Evolutionary conservation across 1,140 invertebrate genomes (phyloP).

Genomic region (Polypedilum pembai): DNA sequence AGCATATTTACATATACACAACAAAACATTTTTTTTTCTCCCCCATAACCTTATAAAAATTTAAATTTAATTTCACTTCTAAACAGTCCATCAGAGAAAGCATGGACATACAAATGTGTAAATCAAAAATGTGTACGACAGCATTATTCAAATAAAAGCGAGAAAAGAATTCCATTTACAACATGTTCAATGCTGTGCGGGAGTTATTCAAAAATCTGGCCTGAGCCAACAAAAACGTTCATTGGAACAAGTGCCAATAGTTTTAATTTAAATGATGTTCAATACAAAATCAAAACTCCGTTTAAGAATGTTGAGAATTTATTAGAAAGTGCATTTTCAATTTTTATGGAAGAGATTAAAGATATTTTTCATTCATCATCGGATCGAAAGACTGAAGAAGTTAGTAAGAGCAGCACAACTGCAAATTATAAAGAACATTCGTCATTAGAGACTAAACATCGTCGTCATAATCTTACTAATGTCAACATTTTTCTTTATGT

Average conservation of each 20-base stretch:
- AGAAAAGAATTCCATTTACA: slow-evolving; percentile 41
- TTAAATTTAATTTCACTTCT: slow-evolving; percentile 1
- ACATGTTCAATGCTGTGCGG: slow-evolving; percentile 43
- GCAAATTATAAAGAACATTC: slow-evolving; percentile 16
- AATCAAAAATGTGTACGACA: slow-evolving; percentile 39
- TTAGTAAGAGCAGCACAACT: neutral
- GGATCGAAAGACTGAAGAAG: slow-evolving; percentile 30
- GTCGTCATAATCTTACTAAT: slow-evolving; percentile 41
- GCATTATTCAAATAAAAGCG: slow-evolving; percentile 34
- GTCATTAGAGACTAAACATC: neutral
- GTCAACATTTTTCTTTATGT: slow-evolving; percentile 47
- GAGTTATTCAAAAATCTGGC: slow-evolving; percentile 41
- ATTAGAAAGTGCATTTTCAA: slow-evolving; percentile 37
- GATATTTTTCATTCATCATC: slow-evolving; percentile 35
- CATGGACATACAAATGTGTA: slow-evolving; percentile 43
- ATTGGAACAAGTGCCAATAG: slow-evolving; percentile 38
- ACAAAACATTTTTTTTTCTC: neutral
- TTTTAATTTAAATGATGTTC: slow-evolving; percentile 38
- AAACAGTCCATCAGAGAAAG: slow-evolving; percentile 40
- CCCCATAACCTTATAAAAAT: neutral
- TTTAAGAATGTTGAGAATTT: slow-evolving; percentile 37
- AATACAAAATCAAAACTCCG: slow-evolving; percentile 37
- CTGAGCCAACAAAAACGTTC: slow-evolving; percentile 40
- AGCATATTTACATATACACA: too few relatives aligned
- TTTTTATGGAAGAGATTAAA: slow-evolving; percentile 39